These are phyloP conservation scores for Aleiodes alternator DNA, from an alignment of 2,888 invertebrate genomes.

Conservation along the genomic window DNA sequence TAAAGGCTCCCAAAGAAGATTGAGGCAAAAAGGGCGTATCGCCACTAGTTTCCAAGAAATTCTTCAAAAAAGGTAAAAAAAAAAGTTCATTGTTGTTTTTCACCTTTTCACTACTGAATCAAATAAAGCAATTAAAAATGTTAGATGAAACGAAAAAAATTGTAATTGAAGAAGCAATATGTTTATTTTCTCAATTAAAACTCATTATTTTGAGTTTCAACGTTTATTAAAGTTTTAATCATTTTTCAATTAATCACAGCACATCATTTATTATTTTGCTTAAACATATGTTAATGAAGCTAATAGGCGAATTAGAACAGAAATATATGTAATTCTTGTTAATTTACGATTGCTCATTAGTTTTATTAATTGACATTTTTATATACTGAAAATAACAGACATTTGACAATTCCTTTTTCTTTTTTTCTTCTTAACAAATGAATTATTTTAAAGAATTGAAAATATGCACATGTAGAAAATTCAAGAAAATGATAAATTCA, in stretches of 20 bases:
- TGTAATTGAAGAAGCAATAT: slow-evolving; percentile 32
- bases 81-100: too few relatives aligned
- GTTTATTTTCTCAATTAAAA: slow-evolving; percentile 1
- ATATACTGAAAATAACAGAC: background rate
- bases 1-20: too few relatives aligned
- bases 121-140: slow-evolving; percentile 1
- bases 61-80: too few relatives aligned
- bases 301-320: slow-evolving; percentile 25
- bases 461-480: too few relatives aligned
- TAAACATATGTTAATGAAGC: slow-evolving; percentile 26
- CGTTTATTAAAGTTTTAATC: background rate
- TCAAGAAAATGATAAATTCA: too few relatives aligned
- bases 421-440: too few relatives aligned
- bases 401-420: too few relatives aligned
- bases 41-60: too few relatives aligned
- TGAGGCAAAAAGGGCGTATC: too few relatives aligned
- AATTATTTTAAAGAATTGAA: too few relatives aligned
- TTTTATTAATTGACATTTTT: background rate
- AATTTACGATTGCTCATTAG: slow-evolving; percentile 15
- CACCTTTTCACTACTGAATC: too few relatives aligned
- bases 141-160: slow-evolving; percentile 16
- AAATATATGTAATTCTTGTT: slow-evolving; percentile 21
- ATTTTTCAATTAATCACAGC: slow-evolving; percentile 30
- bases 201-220: background rate
- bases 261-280: slow-evolving; percentile 25